Conservation (phyloP, 2,888 invertebrate species). For the Agriotes lineatus region DNA sequence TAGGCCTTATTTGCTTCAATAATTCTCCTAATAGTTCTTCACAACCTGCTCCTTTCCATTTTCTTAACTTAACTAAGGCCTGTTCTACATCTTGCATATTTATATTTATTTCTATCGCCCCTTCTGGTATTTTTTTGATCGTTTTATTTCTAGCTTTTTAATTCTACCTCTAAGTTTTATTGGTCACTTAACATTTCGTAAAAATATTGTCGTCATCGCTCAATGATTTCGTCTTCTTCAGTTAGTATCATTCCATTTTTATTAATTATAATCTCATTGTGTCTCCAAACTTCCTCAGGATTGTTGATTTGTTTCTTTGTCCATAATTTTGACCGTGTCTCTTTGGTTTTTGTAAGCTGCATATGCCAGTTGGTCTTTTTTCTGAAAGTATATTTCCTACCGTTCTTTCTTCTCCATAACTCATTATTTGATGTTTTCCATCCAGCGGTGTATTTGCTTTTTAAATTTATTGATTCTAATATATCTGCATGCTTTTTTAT, state of each 20-base stretch:
- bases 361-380: neutral
- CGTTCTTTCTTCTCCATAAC: neutral
- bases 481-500: neutral
- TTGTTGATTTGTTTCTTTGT: neutral
- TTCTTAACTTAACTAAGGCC: neutral
- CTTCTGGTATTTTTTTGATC: neutral
- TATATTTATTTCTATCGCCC: neutral
- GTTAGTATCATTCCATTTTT: neutral
- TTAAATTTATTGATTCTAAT: neutral
- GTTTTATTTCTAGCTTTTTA: neutral
- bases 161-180: neutral
- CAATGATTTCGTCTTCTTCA: neutral
- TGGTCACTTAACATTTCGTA: neutral
- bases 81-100: neutral
- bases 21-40: too few relatives aligned
- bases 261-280: neutral
- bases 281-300: neutral
- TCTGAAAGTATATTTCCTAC: neutral
- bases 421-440: neutral
- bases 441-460: neutral
- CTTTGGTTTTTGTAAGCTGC: neutral
- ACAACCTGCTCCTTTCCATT: too few relatives aligned
- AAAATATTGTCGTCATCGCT: slow-evolving; percentile 3
- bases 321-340: neutral
- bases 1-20: too few relatives aligned